phyloP scores from a whole-genome alignment of 2,113 vertebrate species.

The Sclerurus mexicanus region DNA sequence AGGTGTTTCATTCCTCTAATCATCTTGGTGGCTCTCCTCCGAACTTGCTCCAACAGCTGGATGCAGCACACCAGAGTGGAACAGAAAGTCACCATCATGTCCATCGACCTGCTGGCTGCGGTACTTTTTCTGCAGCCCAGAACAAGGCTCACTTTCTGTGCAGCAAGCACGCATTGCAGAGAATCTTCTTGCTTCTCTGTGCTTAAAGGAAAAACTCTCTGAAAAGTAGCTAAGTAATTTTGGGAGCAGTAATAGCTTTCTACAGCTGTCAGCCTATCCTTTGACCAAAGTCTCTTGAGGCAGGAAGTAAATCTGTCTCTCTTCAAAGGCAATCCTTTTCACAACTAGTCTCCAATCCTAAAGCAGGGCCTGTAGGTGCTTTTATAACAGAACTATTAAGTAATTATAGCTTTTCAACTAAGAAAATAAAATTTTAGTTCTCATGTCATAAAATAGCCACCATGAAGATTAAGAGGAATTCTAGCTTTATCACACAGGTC shows the following conservation, averaged over 20 bases:
- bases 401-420: neutral
- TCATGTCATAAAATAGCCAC: neutral
- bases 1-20: neutral
- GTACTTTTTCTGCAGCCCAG: neutral
- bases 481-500: neutral
- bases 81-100: neutral
- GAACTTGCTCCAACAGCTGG: neutral
- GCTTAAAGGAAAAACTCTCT: neutral
- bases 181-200: neutral
- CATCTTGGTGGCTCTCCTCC: neutral
- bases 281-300: neutral
- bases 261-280: neutral
- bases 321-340: neutral
- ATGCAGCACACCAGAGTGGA: neutral
- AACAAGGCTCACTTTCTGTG: accelerated
- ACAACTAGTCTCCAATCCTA: neutral
- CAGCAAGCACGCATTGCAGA: neutral
- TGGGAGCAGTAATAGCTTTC: neutral
- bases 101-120: neutral
- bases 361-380: neutral
- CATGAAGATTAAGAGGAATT: neutral
- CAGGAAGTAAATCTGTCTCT: neutral
- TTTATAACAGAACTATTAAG: neutral
- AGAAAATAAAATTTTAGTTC: neutral
- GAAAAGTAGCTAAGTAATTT: neutral